These are phyloP conservation scores for Lymantria monacha DNA, from an alignment of 2,888 invertebrate genomes.

Conservation along the genomic window DNA sequence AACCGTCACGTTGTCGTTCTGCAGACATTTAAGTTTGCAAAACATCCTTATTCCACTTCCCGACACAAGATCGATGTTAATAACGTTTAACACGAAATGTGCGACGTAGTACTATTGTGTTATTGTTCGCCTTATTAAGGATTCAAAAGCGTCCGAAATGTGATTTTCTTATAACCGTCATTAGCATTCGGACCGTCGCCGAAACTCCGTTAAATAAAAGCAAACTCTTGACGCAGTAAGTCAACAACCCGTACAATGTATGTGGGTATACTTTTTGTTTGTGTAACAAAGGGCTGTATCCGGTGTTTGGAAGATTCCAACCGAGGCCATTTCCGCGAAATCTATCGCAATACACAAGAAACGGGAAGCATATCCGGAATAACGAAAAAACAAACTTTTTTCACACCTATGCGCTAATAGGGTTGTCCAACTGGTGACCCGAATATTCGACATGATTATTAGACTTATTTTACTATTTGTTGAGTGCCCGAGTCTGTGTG, in stretches of 20 bases:
- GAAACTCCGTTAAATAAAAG: constrained; percentile 54
- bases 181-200: constrained; percentile 50
- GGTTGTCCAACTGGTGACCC: constrained; percentile 35
- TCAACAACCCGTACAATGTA: constrained; percentile 63
- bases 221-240: constrained; percentile 50
- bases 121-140: constrained; percentile 39
- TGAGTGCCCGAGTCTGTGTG: too few species aligned
- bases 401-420: constrained; percentile 47
- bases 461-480: not conserved
- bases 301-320: constrained; percentile 61
- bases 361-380: constrained; percentile 80
- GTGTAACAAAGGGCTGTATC: constrained; percentile 75
- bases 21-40: constrained; percentile 25
- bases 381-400: constrained; percentile 63
- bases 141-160: constrained; percentile 48
- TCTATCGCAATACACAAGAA: constrained; percentile 73
- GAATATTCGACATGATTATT: not conserved
- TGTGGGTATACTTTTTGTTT: constrained; percentile 57
- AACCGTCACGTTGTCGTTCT: constrained; percentile 26
- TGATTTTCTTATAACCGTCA: constrained; percentile 47
- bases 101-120: constrained; percentile 32
- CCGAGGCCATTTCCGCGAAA: constrained; percentile 71
- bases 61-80: constrained; percentile 21
- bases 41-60: constrained; percentile 23
- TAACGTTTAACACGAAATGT: constrained; percentile 19